A percentile compares a stretch with the other conserved stretches of the same genome.
Conservation (phyloP, 2,113 vertebrate genomes). For the Scortum barcoo region DNA sequence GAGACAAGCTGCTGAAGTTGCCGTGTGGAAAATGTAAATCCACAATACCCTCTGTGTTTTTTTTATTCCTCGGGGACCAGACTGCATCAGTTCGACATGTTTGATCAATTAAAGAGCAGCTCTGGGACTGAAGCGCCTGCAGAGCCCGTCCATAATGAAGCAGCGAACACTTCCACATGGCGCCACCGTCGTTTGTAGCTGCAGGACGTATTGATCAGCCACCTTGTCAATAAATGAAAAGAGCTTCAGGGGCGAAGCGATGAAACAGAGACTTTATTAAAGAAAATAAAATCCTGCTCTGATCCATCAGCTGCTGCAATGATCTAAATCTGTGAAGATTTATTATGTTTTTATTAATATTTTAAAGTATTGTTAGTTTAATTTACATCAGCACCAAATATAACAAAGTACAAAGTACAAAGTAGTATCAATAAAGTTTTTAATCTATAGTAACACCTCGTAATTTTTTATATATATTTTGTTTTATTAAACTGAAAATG, state of each 20-base stretch:
- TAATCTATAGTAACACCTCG: no score
- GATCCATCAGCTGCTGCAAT: not conserved
- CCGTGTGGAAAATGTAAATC: not conserved
- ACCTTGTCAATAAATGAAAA: conserved; percentile 28
- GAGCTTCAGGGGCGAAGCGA: not conserved
- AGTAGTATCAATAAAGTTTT: no score
- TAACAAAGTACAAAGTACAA: no score
- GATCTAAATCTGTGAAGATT: not conserved
- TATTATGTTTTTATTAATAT: not conserved
- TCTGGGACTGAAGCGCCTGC: not conserved
- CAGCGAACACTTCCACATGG: conserved; percentile 7
- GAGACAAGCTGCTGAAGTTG: not conserved
- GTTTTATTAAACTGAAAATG: no score
- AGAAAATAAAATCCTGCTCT: conserved; percentile 17
- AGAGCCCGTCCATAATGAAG: not conserved
- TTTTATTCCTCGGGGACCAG: not conserved
- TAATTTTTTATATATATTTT: no score
- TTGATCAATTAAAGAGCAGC: conserved; percentile 26
- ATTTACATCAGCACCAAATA: no score
- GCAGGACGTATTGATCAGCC: conserved; percentile 22
- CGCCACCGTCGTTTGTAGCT: not conserved
- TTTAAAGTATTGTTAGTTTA: no score
- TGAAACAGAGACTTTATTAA: not conserved
- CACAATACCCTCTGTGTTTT: not conserved
- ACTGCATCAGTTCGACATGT: not conserved